phyloP scores from a whole-genome alignment of 2,113 vertebrate species.

The Saccopteryx leptura region DNA sequence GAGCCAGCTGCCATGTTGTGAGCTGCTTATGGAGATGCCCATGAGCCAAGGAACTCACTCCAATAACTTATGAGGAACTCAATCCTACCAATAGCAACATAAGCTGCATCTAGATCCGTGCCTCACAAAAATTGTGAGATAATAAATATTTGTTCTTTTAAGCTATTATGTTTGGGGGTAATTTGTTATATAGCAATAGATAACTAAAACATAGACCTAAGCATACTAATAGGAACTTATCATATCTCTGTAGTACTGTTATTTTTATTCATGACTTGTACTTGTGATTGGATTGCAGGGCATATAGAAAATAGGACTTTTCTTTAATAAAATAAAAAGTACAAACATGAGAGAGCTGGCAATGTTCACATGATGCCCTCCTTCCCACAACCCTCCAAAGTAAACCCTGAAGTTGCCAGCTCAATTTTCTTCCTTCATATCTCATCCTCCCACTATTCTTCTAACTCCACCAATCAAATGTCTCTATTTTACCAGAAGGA shows the following conservation, averaged over 20 bases:
- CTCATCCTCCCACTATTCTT: background rate
- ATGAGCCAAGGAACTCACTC: background rate
- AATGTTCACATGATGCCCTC: background rate
- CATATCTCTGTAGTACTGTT: background rate
- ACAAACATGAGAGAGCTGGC: background rate
- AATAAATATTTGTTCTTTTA: constrained; percentile 24
- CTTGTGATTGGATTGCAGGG: background rate
- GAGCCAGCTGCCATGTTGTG: background rate
- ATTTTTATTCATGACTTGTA: background rate
- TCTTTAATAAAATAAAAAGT: background rate
- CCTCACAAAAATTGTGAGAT: background rate
- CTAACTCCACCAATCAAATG: background rate
- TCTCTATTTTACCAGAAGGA: background rate
- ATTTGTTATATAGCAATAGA: constrained; percentile 8
- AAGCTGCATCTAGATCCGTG: background rate
- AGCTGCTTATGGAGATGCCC: background rate
- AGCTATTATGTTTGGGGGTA: background rate
- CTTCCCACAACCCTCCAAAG: background rate
- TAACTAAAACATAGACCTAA: background rate
- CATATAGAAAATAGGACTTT: background rate
- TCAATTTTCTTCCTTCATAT: background rate
- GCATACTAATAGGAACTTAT: background rate
- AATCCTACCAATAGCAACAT: background rate
- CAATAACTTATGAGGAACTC: background rate
- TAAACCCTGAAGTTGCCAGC: background rate